Base-by-base conservation (phyloP, 2,888 invertebrate species). In the Arrhopalites spinosus region DNA sequence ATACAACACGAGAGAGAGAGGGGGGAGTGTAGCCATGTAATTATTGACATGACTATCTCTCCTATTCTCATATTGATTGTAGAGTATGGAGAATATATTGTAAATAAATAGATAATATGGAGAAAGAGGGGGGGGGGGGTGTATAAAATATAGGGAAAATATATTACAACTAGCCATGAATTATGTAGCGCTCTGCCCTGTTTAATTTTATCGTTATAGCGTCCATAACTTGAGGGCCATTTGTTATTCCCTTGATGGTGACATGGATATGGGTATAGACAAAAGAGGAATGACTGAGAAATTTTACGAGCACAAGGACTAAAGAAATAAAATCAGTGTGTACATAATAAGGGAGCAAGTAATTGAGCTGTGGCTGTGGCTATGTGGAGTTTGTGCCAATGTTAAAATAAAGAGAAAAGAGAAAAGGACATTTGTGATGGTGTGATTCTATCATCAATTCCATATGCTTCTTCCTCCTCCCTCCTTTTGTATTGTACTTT, bases 371-470 rank as follows among this genome's bases (percentile, higher is more conserved):
- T 36, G 36, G 36, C 3, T 8, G 53, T 53, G 53, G 17, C 8
- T 53, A 17, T 53, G 53, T 20, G 53, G 47, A 11, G 15, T 45
- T 15, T 45, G 47, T 45, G 15, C 11, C 11, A 11, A 15, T 45
- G 47, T 15, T n/a, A n/a, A n/a, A n/a, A n/a, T n/a, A n/a, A n/a
- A n/a, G 45, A 11, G 45, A 11, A 45, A 11, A 11, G 45, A 45
- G 15, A 11, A 15, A 11, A 20, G 53, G 20, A n/a, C 23, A n/a
- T 56, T 56, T 56, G 20, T 45, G 45, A n/a, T n/a, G 7, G 23
- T 59, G 59, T 59, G 59, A 59, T 59, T 59, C 59, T 23, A 71
- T 61, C 59, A 71, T 71, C 59, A 23, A 71, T 59, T 71, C 71
- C 71, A 59, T 71, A 71, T 71, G 71, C 59, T 56, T 61, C 59